Evolutionary conservation across 2,113 vertebrate genomes (phyloP).

Genomic region (Taxidea taxus): DNA sequence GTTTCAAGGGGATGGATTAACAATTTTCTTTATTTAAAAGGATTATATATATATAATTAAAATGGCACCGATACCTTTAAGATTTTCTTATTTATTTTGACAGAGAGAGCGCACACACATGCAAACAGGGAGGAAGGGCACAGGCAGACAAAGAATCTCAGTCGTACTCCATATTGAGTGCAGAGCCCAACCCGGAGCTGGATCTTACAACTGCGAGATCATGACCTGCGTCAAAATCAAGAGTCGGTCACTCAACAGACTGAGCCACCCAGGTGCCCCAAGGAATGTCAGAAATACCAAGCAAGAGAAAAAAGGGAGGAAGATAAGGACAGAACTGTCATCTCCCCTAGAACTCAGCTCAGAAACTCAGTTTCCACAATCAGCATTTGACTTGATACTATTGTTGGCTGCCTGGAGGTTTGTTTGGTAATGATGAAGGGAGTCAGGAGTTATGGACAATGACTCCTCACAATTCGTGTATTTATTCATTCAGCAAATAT

Average conservation of each 20-base stretch:
- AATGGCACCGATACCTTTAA: neutral
- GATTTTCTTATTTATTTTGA: neutral
- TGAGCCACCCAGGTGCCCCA: neutral
- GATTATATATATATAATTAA: neutral
- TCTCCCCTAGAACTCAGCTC: neutral
- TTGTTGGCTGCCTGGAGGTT: neutral
- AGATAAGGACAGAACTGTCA: neutral
- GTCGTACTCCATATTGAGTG: neutral
- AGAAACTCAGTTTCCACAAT: neutral
- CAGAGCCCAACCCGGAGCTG: neutral
- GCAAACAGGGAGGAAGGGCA: neutral
- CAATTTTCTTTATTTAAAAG: neutral
- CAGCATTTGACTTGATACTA: neutral
- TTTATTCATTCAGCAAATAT: neutral
- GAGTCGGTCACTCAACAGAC: too few species aligned
- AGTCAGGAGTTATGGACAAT: neutral
- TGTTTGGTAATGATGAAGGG: neutral
- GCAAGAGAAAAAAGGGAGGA: neutral
- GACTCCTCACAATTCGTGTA: neutral
- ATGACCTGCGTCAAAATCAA: neutral
- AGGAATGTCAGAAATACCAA: neutral
- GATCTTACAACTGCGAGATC: neutral
- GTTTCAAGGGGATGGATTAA: neutral
- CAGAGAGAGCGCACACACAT: fast-evolving
- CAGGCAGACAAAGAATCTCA: neutral